A percentile compares a stretch with the other conserved stretches of the same genome.
Conservation (phyloP, 2,797 vertebrate genomes). For the Anguilla obscura region DNA sequence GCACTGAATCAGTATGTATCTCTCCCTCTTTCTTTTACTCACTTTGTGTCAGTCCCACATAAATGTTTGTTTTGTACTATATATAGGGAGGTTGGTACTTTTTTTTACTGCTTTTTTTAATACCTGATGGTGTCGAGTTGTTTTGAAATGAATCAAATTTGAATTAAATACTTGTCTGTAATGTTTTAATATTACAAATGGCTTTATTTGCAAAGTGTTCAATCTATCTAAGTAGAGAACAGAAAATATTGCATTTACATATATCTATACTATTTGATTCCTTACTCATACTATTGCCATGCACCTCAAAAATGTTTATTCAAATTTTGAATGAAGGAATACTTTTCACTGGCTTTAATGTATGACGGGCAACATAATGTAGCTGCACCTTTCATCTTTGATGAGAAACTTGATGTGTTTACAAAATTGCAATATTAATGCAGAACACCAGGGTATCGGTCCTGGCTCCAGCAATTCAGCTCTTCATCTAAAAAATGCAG, state of each 20-base stretch:
- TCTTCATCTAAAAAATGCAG: background rate
- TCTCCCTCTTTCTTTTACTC: constrained; percentile 36
- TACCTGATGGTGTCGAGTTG: too few relatives aligned
- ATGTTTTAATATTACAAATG: too few relatives aligned
- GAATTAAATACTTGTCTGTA: too few relatives aligned
- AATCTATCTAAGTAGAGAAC: too few relatives aligned
- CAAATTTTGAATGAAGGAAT: background rate
- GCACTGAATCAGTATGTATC: constrained; percentile 15
- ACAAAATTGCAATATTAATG: background rate
- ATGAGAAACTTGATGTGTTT: background rate
- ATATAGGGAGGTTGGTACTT: too few relatives aligned
- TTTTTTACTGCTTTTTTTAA: too few relatives aligned
- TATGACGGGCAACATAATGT: background rate
- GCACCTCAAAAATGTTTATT: background rate
- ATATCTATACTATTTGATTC: background rate
- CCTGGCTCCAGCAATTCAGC: background rate
- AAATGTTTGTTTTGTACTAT: too few relatives aligned
- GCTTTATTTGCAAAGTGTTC: too few relatives aligned
- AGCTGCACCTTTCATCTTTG: background rate
- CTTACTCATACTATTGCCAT: background rate
- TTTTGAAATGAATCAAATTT: too few relatives aligned
- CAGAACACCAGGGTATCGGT: background rate
- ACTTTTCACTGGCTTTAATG: background rate
- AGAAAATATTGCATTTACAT: background rate
- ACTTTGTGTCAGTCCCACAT: constrained; percentile 2